phyloP scores from a whole-genome alignment of 2,113 vertebrate species.

The Apus apus region DNA sequence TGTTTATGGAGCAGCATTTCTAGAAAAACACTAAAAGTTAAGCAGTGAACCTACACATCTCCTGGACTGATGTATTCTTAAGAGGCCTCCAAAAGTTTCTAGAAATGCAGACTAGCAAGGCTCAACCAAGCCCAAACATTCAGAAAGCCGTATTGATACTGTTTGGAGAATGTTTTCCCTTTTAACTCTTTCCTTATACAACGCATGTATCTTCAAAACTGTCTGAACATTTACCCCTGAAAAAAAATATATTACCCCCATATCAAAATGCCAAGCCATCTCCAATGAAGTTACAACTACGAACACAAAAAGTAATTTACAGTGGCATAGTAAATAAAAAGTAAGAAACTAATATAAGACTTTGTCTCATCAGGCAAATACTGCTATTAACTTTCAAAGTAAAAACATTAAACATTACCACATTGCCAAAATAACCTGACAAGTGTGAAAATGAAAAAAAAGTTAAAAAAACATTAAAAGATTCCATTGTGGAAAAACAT shows the following conservation, averaged over 20 bases:
- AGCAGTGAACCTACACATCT: neutral
- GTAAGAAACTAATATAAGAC: neutral
- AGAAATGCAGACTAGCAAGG: neutral
- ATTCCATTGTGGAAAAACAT: neutral
- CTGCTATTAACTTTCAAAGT: neutral
- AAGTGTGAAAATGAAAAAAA: neutral
- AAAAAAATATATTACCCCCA: neutral
- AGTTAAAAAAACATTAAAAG: fast-evolving
- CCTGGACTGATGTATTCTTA: neutral
- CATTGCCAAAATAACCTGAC: neutral
- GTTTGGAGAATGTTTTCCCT: neutral
- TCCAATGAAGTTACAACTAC: neutral
- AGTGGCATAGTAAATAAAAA: neutral
- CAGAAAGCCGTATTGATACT: neutral
- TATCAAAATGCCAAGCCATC: neutral
- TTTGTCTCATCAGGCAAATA: neutral
- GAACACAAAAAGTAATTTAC: neutral
- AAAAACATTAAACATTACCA: neutral
- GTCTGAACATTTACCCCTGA: neutral
- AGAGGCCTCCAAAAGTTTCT: neutral
- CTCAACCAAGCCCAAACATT: neutral
- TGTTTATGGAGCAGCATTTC: neutral
- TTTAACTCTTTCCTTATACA: neutral
- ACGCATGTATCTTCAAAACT: neutral
- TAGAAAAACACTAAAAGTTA: neutral